Evolutionary conservation across 1,140 invertebrate species (phyloP).

Genomic region (Anastrepha obliqua): DNA sequence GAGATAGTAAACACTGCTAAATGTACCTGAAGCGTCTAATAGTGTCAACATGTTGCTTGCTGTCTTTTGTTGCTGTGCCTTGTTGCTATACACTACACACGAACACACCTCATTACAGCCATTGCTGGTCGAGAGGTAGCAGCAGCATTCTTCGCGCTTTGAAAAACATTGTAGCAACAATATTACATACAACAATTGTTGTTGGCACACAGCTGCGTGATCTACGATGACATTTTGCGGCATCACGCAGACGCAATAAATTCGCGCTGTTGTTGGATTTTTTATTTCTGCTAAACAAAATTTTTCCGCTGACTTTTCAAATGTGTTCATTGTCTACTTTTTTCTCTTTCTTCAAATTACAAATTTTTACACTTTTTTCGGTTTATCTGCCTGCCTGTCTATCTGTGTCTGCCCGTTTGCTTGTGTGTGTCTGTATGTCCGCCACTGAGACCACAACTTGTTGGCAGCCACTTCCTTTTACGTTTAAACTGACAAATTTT

Average conservation of each 20-base stretch:
- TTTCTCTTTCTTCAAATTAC: not conserved
- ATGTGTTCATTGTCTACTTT: not conserved
- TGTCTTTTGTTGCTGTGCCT: not conserved
- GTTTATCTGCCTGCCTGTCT: not conserved
- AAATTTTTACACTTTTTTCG: constrained; percentile 13
- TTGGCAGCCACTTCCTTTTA: constrained; percentile 50
- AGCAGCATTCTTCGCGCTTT: not conserved
- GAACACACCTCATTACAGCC: not conserved
- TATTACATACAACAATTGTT: not conserved
- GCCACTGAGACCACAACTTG: not conserved
- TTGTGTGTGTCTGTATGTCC: not conserved
- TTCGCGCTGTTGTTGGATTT: constrained; percentile 31
- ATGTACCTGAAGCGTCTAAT: constrained; percentile 13
- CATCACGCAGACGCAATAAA: constrained; percentile 52
- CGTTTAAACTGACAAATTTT: constrained; percentile 47
- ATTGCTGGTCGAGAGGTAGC: too few relatives aligned
- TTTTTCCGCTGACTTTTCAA: constrained; percentile 25
- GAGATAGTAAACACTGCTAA: not conserved
- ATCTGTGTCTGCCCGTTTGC: not conserved
- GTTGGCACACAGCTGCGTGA: constrained; percentile 48
- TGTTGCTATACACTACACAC: not conserved
- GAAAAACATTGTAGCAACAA: constrained; percentile 22
- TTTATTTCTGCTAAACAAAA: not conserved
- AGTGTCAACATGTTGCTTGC: constrained; percentile 15
- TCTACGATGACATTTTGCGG: constrained; percentile 52